These are phyloP conservation scores for Achroia grisella DNA, from an alignment of 1,140 invertebrate genomes.

Conservation along the genomic window DNA sequence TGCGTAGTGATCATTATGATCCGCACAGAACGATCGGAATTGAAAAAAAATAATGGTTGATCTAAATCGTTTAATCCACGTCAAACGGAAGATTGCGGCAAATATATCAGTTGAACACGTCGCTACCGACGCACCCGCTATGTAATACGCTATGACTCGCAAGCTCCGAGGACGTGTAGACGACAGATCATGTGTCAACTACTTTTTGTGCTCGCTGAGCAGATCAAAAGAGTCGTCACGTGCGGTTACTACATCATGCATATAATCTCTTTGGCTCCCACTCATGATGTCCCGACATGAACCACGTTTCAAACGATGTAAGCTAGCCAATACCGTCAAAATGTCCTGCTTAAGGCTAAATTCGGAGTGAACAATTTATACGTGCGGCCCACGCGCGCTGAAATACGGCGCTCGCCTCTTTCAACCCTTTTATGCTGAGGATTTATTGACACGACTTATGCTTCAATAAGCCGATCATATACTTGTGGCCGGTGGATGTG, in stretches of 20 bases:
- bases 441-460: conserved; percentile 55
- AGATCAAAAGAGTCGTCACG: conserved; percentile 5
- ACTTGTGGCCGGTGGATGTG: conserved; percentile 32
- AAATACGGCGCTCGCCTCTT: conserved; percentile 54
- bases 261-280: conserved; percentile 7
- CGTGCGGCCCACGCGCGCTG: conserved; percentile 46
- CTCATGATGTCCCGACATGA: neutral
- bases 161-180: neutral
- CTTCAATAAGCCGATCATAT: conserved; percentile 42
- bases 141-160: conserved; percentile 2
- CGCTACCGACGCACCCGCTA: conserved; percentile 1
- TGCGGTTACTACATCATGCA: conserved; percentile 4
- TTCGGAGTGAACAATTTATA: conserved; percentile 51
- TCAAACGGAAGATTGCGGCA: neutral
- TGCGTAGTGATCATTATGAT: neutral
- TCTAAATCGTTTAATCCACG: conserved; percentile 1
- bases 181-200: conserved; percentile 2
- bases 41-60: conserved; percentile 3
- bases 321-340: conserved; percentile 40
- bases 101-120: neutral
- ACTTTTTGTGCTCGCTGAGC: conserved; percentile 3
- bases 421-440: conserved; percentile 57
- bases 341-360: conserved; percentile 56
- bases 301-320: conserved; percentile 11
- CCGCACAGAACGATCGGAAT: neutral